Conservation (phyloP, 2,113 vertebrate genomes). For the Pseudopipra pipra region DNA sequence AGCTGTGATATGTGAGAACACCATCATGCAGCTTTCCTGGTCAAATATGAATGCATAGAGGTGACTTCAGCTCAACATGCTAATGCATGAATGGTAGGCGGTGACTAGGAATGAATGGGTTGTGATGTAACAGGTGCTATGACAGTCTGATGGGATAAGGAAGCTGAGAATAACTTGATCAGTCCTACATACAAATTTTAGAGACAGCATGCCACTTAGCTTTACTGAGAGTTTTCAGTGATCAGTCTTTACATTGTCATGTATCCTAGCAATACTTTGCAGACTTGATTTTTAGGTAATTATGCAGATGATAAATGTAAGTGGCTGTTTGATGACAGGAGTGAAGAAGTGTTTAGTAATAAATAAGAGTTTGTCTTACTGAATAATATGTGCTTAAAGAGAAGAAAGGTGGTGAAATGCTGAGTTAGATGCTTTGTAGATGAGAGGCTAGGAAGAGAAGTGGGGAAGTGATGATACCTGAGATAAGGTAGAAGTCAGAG, state of each 20-base stretch:
- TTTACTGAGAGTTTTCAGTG: neutral
- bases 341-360: neutral
- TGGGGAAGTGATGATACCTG: neutral
- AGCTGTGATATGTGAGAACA: neutral
- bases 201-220: neutral
- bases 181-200: neutral
- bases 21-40: neutral
- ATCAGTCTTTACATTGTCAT: neutral
- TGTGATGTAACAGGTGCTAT: neutral
- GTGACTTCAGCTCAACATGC: neutral
- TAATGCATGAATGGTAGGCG: neutral
- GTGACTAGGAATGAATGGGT: neutral
- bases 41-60: neutral
- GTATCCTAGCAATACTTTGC: neutral
- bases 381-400: neutral
- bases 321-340: neutral
- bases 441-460: neutral
- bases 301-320: slow-evolving; percentile 1
- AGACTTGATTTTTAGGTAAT: slow-evolving; percentile 25
- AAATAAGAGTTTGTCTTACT: neutral
- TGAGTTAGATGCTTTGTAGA: neutral
- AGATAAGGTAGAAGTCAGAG: neutral
- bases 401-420: neutral
- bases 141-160: neutral
- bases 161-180: neutral